Evolutionary conservation across 2,888 invertebrate species (phyloP).

Genomic region (Dynastes tityus): DNA sequence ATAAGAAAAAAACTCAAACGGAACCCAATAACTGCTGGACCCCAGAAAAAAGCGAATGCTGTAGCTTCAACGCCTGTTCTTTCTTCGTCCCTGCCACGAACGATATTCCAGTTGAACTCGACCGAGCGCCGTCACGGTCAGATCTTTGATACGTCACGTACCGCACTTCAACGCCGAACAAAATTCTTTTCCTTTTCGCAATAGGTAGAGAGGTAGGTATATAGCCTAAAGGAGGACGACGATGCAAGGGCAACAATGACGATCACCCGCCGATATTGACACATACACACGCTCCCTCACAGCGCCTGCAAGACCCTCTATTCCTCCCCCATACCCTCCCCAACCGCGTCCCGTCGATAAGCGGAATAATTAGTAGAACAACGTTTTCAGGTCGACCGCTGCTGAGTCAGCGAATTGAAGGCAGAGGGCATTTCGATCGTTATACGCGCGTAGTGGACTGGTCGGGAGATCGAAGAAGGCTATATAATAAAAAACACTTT

Average conservation of each 20-base stretch:
- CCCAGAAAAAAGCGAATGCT: too few relatives aligned
- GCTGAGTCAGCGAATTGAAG: constrained; percentile 34
- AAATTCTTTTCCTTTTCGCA: constrained; percentile 1
- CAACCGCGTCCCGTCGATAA: constrained; percentile 22
- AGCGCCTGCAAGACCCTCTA: neutral
- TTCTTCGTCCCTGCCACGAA: neutral
- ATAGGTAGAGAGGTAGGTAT: neutral
- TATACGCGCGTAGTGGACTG: neutral
- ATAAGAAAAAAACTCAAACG: too few relatives aligned
- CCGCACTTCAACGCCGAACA: constrained; percentile 48
- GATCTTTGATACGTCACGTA: constrained; percentile 69
- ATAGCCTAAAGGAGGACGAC: neutral
- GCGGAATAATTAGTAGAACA: constrained; percentile 44
- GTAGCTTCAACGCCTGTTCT: too few relatives aligned
- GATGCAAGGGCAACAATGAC: constrained; percentile 8
- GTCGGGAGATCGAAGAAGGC: too few relatives aligned
- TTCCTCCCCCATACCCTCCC: neutral
- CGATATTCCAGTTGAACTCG: constrained; percentile 23
- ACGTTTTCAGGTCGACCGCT: constrained; percentile 40
- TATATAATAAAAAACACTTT: neutral
- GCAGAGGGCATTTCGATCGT: constrained; percentile 3
- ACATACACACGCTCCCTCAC: constrained; percentile 14
- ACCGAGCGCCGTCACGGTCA: constrained; percentile 59
- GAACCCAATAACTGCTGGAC: too few relatives aligned
- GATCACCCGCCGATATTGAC: constrained; percentile 28